These are phyloP conservation scores for Anguilla pacifica DNA, from an alignment of 2,797 vertebrate genomes.

Conservation along the genomic window DNA sequence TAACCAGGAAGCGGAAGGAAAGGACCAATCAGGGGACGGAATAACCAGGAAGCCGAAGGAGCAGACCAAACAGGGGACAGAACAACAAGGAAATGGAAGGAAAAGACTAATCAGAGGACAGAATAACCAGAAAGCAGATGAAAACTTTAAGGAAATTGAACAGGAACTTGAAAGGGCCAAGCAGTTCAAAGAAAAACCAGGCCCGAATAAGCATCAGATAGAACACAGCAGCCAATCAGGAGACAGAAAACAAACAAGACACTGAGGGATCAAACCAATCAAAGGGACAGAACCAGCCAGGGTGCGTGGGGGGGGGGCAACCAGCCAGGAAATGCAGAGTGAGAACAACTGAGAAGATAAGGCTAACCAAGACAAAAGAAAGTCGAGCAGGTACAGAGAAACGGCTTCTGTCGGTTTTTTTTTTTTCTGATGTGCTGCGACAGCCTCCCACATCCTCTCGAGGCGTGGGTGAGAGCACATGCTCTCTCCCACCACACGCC, in stretches of 20 bases:
- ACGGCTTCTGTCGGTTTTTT: neutral
- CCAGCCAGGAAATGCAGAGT: neutral
- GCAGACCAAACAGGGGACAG: neutral
- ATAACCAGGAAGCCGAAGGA: neutral
- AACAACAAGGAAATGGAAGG: too few relatives aligned
- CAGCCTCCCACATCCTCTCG: slow-evolving; percentile 19
- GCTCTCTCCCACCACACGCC: neutral
- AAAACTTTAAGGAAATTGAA: neutral
- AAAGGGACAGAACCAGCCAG: neutral
- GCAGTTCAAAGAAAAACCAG: too few relatives aligned
- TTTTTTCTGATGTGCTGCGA: neutral
- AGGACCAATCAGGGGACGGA: neutral
- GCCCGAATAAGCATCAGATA: neutral
- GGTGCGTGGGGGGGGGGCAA: too few relatives aligned
- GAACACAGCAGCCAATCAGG: neutral
- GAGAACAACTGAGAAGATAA: neutral
- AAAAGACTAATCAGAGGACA: neutral
- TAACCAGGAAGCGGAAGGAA: neutral
- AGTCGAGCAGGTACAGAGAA: neutral
- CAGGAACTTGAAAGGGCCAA: neutral
- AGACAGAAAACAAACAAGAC: neutral
- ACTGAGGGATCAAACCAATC: neutral
- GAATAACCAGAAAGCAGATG: neutral
- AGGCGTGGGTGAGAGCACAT: neutral
- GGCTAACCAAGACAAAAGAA: neutral